A percentile compares a stretch with the other conserved stretches of the same genome.
Evolutionary conservation across 2,113 vertebrate genomes (phyloP).

Genomic region (Etheostoma cragini): DNA sequence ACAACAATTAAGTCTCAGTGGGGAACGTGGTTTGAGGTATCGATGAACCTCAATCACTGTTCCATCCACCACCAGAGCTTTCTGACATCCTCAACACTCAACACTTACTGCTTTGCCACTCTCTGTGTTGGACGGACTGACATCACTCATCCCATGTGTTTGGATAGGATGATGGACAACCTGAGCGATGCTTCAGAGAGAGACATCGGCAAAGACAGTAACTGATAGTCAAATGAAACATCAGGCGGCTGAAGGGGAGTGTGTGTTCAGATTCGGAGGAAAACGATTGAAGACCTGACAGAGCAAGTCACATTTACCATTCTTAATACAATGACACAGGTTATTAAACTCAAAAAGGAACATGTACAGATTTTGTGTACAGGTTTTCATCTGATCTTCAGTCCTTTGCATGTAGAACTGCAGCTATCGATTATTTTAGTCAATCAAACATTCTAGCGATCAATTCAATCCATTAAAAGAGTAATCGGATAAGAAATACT

Average conservation of each 20-base stretch:
- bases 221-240: neutral
- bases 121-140: conserved; percentile 40
- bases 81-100: neutral
- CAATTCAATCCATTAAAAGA: too few relatives aligned
- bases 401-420: too few relatives aligned
- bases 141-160: conserved; percentile 18
- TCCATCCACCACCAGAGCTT: neutral
- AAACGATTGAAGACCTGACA: neutral
- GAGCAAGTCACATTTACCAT: neutral
- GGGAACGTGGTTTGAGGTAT: conserved; percentile 38
- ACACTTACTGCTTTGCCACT: conserved; percentile 9
- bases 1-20: conserved; percentile 13
- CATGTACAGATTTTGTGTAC: neutral
- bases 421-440: too few relatives aligned
- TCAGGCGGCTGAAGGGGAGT: neutral
- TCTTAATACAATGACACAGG: neutral
- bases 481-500: too few relatives aligned
- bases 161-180: conserved; percentile 32
- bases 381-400: too few relatives aligned
- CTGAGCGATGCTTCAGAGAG: neutral
- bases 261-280: conserved; percentile 11
- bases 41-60: conserved; percentile 44
- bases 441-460: too few relatives aligned
- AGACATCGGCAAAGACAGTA: neutral
- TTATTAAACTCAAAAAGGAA: neutral